phyloP scores from a whole-genome alignment of 1,140 invertebrate species.

The Apis dorsata region DNA sequence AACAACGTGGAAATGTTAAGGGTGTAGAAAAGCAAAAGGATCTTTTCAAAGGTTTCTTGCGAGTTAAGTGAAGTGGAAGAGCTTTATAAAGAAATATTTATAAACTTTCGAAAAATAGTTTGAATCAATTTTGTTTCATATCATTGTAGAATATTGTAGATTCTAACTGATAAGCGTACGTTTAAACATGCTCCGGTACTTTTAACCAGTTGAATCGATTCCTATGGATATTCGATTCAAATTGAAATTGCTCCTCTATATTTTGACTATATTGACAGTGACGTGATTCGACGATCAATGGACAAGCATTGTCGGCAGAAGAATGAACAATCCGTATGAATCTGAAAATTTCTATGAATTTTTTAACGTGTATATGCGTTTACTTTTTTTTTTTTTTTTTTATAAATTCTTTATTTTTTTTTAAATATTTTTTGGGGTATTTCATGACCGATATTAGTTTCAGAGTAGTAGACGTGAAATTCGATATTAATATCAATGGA shows the following conservation, averaged over 20 bases:
- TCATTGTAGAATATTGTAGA: no score
- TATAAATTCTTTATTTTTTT: no score
- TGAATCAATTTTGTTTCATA: no score
- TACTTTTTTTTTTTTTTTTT: background rate
- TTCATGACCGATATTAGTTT: background rate
- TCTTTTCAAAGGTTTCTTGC: no score
- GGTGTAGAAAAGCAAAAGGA: no score
- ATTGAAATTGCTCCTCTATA: conserved; percentile 2
- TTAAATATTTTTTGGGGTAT: background rate
- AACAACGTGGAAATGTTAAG: no score
- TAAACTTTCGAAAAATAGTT: no score
- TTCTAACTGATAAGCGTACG: no score
- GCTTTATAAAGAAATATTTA: no score
- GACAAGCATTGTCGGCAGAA: background rate
- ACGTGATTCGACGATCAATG: conserved; percentile 19
- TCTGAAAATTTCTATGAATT: background rate
- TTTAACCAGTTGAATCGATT: background rate
- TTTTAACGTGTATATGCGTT: background rate
- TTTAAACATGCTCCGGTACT: no score
- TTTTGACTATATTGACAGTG: conserved; percentile 1
- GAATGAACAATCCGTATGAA: background rate
- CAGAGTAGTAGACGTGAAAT: background rate
- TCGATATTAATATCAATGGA: conserved; percentile 5
- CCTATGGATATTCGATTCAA: background rate
- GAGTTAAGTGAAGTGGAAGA: no score